Conservation (phyloP, 2,113 vertebrate species). For the Upupa epops region DNA sequence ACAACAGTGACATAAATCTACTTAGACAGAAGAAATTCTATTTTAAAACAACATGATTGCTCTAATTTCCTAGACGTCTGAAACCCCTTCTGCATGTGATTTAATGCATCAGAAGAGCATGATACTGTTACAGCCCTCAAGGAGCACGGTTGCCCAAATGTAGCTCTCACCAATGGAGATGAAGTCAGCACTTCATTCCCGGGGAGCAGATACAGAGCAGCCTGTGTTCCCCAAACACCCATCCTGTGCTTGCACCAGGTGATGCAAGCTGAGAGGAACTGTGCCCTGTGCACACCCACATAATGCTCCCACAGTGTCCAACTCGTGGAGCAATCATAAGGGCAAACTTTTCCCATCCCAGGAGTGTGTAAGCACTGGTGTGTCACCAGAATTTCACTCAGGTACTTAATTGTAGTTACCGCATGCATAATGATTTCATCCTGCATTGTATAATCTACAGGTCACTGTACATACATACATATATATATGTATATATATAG, state of each 20-base stretch:
- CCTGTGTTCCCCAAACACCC: not conserved
- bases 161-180: not conserved
- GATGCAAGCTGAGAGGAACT: not conserved
- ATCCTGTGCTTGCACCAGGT: not conserved
- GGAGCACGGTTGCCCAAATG: not conserved
- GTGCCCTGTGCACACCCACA: not conserved
- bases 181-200: not conserved
- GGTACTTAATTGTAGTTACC: not conserved
- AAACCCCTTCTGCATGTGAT: not conserved
- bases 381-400: not conserved
- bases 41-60: not conserved
- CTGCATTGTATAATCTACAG: not conserved
- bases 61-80: not conserved
- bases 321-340: not conserved
- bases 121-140: not conserved
- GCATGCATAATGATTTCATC: not conserved
- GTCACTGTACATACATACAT: too few relatives aligned
- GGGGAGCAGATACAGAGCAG: not conserved
- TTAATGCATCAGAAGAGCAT: not conserved
- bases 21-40: not conserved
- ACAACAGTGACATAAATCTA: not conserved
- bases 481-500: not conserved
- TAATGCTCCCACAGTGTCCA: accelerated
- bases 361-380: not conserved
- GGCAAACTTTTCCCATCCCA: not conserved